Base-by-base conservation (phyloP, 2,797 vertebrate genomes). In the Sebastes miniatus region DNA sequence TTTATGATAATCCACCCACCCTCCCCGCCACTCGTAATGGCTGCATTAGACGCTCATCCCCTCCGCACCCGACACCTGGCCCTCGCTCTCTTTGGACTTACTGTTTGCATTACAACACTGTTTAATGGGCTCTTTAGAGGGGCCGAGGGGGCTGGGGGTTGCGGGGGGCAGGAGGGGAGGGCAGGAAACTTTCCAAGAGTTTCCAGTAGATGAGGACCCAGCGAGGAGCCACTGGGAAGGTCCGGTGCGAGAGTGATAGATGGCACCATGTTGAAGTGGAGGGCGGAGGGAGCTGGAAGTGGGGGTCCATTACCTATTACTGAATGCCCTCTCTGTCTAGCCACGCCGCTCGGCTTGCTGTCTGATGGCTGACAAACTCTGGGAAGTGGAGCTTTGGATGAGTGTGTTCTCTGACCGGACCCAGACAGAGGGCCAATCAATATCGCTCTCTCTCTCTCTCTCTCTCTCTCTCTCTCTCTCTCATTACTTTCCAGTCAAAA, bases 1-100 rank as follows among this genome's bases (percentile, higher is more conserved):
- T 95, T 96, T 96, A 96, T 96, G 94, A 96, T 96, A 95, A 96
- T 96, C 93, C 88, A 83, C 87, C 89, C 85, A 80, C 85, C 87
- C 91, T 79, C 85, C 80, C 79, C 84, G 77, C 92, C 90, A 89
- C 90, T 90, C 90, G 86, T 96, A 96, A 96, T 95, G 95, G 94
- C 93, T 96, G 91, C 95, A 96, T 96, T 96, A 96, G 95, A 95
- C 77, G 84, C 92, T 93, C 94, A 93, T 92, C 86, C 89, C 92
- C 91, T 93, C 87, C 67, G 83, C 91, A 94, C 83, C 93, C 91
- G 93, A 96, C 96, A 96, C 96, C 96, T 96, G 94, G 94, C 92
- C 91, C 90, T 86, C 16, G 8, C 91, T 94, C 94, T 93, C 93
- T 88, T 92, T 77, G 87, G 93, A 92, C 91, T 93, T 88, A 87